These are phyloP conservation scores for Anthopleura sola DNA, from an alignment of 64 coral and sea anemone species.

Conservation along the genomic window DNA sequence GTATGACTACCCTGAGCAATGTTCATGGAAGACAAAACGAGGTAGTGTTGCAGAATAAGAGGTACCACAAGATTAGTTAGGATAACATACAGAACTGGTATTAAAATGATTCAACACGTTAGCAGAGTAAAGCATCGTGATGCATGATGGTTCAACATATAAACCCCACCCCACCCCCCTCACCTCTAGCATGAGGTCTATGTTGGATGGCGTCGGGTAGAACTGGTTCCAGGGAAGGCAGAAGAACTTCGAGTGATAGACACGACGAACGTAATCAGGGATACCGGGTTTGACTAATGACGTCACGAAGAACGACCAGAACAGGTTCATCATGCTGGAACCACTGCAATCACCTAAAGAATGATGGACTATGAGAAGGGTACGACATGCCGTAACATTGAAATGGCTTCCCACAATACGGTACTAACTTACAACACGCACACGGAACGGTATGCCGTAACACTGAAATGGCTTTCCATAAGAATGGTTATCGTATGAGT, in stretches of 20 bases:
- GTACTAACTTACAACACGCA: too few species aligned
- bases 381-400: not conserved
- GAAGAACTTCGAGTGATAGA: conserved; percentile 87
- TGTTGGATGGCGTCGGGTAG: conserved; percentile 63
- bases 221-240: conserved; percentile 71
- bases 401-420: too few species aligned
- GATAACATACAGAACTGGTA: too few species aligned
- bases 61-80: too few species aligned
- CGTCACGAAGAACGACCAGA: conserved; percentile 76
- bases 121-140: not conserved
- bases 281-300: conserved; percentile 56
- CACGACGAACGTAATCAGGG: conserved; percentile 64
- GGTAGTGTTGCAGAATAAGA: too few species aligned
- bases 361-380: conserved; percentile 19
- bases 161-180: not conserved
- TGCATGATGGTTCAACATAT: not conserved
- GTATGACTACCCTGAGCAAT: too few species aligned
- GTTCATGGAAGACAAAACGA: too few species aligned
- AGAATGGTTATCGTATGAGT: too few species aligned
- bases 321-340: conserved; percentile 79
- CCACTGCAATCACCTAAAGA: conserved; percentile 27
- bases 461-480: too few species aligned
- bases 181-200: conserved; percentile 84
- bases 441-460: too few species aligned
- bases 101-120: too few species aligned